Conservation (phyloP, 2,888 invertebrate genomes). For the Melangyna quadrimaculata region DNA sequence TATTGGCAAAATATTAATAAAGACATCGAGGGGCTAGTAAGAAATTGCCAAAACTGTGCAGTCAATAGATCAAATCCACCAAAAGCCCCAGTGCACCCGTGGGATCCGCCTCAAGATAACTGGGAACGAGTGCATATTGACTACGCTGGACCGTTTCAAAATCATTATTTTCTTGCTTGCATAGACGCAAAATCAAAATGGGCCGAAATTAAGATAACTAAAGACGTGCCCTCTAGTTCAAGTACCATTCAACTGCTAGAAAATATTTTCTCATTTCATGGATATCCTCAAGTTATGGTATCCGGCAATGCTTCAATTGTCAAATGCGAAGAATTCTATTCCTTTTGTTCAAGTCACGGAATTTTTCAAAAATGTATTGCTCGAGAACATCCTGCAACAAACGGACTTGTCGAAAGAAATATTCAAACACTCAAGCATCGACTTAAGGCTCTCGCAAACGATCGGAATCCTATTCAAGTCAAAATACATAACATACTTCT, state of each 20-base stretch:
- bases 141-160: neutral
- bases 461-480: neutral
- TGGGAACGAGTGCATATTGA: neutral
- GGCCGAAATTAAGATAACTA: neutral
- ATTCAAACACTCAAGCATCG: neutral
- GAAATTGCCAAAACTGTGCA: neutral
- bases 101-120: neutral
- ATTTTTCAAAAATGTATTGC: neutral
- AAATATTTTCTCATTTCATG: neutral
- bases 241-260: neutral
- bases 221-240: neutral
- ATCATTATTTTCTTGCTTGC: neutral
- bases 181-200: neutral
- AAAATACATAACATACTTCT: neutral
- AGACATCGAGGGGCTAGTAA: neutral
- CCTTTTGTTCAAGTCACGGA: neutral
- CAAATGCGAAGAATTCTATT: neutral
- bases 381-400: neutral
- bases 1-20: neutral
- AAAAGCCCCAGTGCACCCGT: neutral
- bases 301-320: neutral
- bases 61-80: neutral
- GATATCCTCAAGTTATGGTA: neutral
- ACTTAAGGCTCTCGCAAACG: neutral
- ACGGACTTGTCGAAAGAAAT: neutral